phyloP scores from a whole-genome alignment of 2,113 vertebrate species.

The Ranitomeya imitator region DNA sequence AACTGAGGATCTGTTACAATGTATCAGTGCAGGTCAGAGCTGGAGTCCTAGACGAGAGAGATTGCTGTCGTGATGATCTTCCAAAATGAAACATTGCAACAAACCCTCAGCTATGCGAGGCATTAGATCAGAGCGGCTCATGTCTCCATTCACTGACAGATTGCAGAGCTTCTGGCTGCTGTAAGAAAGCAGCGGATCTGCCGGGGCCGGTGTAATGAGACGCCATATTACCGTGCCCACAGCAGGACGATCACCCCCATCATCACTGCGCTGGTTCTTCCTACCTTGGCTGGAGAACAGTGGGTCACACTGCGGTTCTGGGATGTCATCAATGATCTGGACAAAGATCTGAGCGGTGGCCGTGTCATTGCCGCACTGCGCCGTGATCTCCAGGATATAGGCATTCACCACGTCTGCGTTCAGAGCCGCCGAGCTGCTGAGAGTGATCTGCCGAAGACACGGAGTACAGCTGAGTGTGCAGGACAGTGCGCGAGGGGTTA shows the following conservation, averaged over 20 bases:
- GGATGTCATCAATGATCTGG: constrained; percentile 28
- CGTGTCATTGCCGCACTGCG: constrained; percentile 15
- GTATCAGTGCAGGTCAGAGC: too few relatives aligned
- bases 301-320: constrained; percentile 53
- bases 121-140: too few relatives aligned
- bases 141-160: too few relatives aligned
- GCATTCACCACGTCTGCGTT: constrained; percentile 64
- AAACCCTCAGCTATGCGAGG: too few relatives aligned
- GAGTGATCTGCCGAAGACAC: constrained; percentile 64
- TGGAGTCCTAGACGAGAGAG: too few relatives aligned
- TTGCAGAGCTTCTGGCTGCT: too few relatives aligned
- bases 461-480: not conserved
- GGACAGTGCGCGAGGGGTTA: not conserved
- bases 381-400: constrained; percentile 65
- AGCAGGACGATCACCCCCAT: not conserved
- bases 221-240: too few relatives aligned
- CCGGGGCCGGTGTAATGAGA: too few relatives aligned
- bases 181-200: too few relatives aligned
- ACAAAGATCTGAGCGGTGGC: constrained; percentile 61
- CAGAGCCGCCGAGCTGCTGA: constrained; percentile 65
- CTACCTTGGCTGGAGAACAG: constrained; percentile 66
- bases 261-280: not conserved
- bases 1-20: too few relatives aligned
- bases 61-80: too few relatives aligned
- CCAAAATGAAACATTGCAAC: too few relatives aligned